Base-by-base conservation (phyloP, 2,113 vertebrate species). In the Sciurus niger region DNA sequence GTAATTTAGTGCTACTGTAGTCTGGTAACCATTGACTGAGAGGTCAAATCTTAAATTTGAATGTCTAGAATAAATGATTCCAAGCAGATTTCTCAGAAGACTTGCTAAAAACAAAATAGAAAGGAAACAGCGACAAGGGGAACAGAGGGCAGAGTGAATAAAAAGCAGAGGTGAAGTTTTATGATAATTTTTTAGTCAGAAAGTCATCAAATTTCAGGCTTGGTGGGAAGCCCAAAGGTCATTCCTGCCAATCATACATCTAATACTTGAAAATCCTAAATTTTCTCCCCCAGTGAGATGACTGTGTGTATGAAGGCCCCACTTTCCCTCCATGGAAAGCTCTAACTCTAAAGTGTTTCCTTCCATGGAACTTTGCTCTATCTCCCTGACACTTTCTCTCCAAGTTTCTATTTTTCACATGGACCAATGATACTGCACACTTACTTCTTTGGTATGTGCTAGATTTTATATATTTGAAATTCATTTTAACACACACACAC, bases 61-160 rank as follows among this genome's bases (percentile, higher is more conserved):
- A 97, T 96, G 93, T 94, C 92, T 96, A 94, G 94, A 97, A 97
- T 98, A 96, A 97, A 96, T 96, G 94, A 96, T 97, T 97, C 60
- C 55, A 97, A 97, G 93, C 73, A 0, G 40, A 96, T 95, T 96
- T 96, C 92, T 92, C 90, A 95, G 92, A 96, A 95, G 89, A 12
- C 94, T 97, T 96, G 37, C 58, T 95, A 84, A 96, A 96, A 96
- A 98, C 96, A 97, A 97, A 97, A 95, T 84, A 95, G 82, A 84
- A 94, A 90, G 30, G 51, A 93, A 90, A 92, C 28, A 93, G 72
- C 94, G 93, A 95, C 89, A 96, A 84, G 95, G 43, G 91, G 94
- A 84, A 76, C 87, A 97, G 84, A 96, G 89, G 67, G 95, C 93
- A 96, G 58, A 76, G 93, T 84, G 92, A 96, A 94, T 95, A 89